These are phyloP conservation scores for Machaerirhynchus nigripectus DNA, from an alignment of 2,113 vertebrate species.

Conservation along the genomic window DNA sequence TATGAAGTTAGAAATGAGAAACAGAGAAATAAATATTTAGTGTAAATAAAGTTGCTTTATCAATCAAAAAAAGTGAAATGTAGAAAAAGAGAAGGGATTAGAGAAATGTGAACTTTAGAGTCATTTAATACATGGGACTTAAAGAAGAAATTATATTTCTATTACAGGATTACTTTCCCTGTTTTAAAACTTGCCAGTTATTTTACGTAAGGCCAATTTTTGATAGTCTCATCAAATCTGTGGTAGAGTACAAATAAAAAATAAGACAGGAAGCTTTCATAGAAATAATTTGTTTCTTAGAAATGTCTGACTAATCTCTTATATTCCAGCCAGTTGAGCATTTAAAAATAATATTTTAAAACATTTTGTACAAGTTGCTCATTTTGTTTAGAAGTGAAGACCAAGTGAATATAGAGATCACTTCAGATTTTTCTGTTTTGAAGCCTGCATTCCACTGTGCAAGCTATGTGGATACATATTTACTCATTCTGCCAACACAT, in stretches of 20 bases:
- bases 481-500: neutral
- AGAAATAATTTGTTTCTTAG: neutral
- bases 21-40: neutral
- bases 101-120: neutral
- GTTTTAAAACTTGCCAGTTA: neutral
- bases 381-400: neutral
- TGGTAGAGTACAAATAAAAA: neutral
- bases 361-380: neutral
- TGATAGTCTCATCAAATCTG: neutral
- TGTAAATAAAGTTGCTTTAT: neutral
- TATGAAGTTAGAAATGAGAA: neutral
- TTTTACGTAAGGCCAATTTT: neutral
- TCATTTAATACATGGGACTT: neutral
- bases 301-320: neutral
- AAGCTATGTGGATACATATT: neutral
- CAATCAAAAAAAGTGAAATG: neutral
- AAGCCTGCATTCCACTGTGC: neutral
- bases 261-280: neutral
- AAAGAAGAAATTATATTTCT: neutral
- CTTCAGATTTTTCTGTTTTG: neutral
- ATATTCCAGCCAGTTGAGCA: neutral
- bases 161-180: neutral
- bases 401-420: neutral
- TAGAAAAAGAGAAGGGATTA: neutral
- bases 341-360: neutral